phyloP scores from a whole-genome alignment of 2,888 invertebrate species.

The Hypomecis punctinalis region DNA sequence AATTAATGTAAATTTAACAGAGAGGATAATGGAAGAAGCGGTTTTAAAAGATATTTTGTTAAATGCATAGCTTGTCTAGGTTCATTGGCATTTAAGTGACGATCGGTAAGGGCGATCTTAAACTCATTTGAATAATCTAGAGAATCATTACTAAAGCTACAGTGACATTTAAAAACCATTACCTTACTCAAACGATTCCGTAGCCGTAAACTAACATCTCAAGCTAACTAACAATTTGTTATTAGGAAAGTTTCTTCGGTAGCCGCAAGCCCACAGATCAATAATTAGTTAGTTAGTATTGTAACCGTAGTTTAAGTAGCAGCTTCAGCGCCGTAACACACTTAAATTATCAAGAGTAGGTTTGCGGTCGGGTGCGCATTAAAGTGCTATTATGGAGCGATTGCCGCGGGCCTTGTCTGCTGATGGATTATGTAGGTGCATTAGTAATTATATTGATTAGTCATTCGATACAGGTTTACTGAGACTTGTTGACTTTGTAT shows the following conservation, averaged over 20 bases:
- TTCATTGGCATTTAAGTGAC: slow-evolving; percentile 42
- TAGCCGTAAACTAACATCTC: slow-evolving; percentile 54
- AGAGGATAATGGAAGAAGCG: no score
- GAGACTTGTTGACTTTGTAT: slow-evolving; percentile 35
- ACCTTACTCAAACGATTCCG: slow-evolving; percentile 39
- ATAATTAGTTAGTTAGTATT: slow-evolving; percentile 14
- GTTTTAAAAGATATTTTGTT: not conserved
- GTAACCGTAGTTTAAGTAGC: slow-evolving; percentile 17
- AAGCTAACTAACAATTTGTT: slow-evolving; percentile 71
- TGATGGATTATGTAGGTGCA: slow-evolving; percentile 45
- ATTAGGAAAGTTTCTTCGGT: slow-evolving; percentile 62
- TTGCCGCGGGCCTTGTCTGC: slow-evolving; percentile 39
- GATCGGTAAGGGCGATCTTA: slow-evolving; percentile 29
- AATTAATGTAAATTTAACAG: not conserved
- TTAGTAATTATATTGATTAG: slow-evolving; percentile 39
- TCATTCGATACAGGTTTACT: slow-evolving; percentile 36
- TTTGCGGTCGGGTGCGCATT: slow-evolving; percentile 64
- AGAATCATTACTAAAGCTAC: slow-evolving; percentile 30
- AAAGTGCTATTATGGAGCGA: slow-evolving; percentile 59
- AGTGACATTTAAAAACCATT: slow-evolving; percentile 37
- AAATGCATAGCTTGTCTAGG: slow-evolving; percentile 11
- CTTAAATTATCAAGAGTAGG: slow-evolving; percentile 74
- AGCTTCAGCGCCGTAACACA: slow-evolving; percentile 54
- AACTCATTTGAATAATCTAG: slow-evolving; percentile 33
- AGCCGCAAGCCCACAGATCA: slow-evolving; percentile 20